A percentile compares a stretch with the other conserved stretches of the same genome.
Evolutionary conservation across 1,140 invertebrate genomes (phyloP).

Genomic region (Epicauta chinensis): DNA sequence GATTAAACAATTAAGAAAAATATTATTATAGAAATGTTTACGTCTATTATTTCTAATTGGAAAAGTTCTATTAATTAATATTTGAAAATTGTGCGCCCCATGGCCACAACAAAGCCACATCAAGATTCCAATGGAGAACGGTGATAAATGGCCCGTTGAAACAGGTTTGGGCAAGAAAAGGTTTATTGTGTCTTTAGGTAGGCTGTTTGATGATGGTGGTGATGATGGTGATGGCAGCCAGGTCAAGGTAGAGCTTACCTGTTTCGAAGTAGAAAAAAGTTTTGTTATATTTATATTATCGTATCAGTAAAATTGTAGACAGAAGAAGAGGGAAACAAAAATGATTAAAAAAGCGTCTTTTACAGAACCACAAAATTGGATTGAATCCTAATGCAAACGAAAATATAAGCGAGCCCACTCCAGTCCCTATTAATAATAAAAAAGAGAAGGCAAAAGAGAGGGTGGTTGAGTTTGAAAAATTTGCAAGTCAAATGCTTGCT

Average conservation of each 20-base stretch:
- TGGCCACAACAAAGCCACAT: too few species aligned
- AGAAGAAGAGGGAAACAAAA: constrained; percentile 1
- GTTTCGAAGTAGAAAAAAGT: constrained; percentile 1
- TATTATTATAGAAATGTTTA: too few species aligned
- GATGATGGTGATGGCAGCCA: neutral
- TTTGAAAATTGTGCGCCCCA: too few species aligned
- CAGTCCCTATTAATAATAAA: too few species aligned
- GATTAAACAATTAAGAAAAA: too few species aligned
- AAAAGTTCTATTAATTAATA: too few species aligned
- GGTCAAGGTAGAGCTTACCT: constrained; percentile 14
- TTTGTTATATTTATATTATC: too few species aligned
- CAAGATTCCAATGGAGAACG: too few species aligned
- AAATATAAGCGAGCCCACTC: too few species aligned
- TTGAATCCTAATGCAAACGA: constrained; percentile 9
- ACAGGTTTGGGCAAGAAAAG: constrained; percentile 13
- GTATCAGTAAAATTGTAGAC: too few species aligned
- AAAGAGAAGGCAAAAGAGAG: too few species aligned
- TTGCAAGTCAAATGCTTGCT: constrained; percentile 10
- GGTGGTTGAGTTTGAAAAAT: constrained; percentile 5
- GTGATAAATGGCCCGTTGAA: constrained; percentile 13
- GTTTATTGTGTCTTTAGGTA: constrained; percentile 16
- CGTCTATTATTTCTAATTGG: too few species aligned
- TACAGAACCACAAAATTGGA: constrained; percentile 10
- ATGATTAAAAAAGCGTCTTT: constrained; percentile 3
- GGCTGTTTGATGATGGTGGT: constrained; percentile 1